Conservation (phyloP, 1,140 invertebrate species). For the Camponotus vicinus region DNA sequence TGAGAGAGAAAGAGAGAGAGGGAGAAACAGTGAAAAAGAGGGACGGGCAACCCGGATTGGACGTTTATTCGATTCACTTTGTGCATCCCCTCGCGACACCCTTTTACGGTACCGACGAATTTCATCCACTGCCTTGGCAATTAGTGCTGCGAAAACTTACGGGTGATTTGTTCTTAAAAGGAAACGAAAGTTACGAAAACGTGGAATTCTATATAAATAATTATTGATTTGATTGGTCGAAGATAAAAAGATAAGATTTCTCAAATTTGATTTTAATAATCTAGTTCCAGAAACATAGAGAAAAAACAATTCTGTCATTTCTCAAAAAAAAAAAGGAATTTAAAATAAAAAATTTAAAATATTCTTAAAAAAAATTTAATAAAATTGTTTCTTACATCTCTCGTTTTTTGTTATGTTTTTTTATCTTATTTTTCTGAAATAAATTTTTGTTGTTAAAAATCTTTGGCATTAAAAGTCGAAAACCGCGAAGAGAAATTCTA, state of each 20-base stretch:
- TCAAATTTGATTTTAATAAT: not conserved
- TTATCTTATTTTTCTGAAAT: not conserved
- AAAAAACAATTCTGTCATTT: not conserved
- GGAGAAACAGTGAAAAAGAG: constrained; percentile 70
- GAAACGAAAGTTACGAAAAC: constrained; percentile 14
- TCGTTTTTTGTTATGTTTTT: not conserved
- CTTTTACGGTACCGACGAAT: constrained; percentile 71
- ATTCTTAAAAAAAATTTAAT: not conserved
- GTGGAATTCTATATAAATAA: constrained; percentile 29
- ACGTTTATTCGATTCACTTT: constrained; percentile 84
- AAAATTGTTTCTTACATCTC: not conserved
- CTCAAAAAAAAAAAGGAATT: not conserved
- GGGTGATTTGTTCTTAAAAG: constrained; percentile 64
- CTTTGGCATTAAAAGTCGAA: not conserved
- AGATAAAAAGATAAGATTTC: not conserved
- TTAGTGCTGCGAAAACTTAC: constrained; percentile 76
- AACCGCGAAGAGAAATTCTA: not conserved
- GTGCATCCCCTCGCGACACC: constrained; percentile 63
- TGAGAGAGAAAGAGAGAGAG: not conserved
- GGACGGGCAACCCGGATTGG: constrained; percentile 72
- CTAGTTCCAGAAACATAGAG: not conserved
- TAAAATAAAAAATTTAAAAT: not conserved
- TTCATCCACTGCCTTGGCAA: constrained; percentile 74
- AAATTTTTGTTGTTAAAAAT: not conserved
- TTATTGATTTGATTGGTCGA: constrained; percentile 18